Conservation (phyloP, 2,113 vertebrate genomes). For the Syngnathus floridae region DNA sequence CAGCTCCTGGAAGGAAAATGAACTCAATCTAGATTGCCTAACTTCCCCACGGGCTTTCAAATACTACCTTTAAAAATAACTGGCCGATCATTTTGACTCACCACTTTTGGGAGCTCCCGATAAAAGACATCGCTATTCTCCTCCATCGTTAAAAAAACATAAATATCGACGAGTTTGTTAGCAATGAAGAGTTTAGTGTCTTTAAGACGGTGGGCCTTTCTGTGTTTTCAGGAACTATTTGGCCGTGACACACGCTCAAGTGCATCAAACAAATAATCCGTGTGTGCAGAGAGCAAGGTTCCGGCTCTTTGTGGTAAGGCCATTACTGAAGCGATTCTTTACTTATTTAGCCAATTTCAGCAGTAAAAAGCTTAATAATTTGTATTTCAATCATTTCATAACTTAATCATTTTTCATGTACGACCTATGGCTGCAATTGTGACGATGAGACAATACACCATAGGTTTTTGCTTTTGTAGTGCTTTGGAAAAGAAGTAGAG, state of each 20-base stretch:
- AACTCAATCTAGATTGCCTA: background rate
- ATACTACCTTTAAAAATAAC: background rate
- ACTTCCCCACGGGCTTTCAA: background rate
- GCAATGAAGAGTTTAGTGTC: background rate
- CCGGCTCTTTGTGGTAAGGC: background rate
- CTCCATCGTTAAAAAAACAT: slow-evolving; percentile 46
- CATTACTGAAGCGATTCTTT: too few relatives aligned
- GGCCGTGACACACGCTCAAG: slow-evolving; percentile 26
- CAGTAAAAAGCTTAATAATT: too few relatives aligned
- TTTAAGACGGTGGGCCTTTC: background rate
- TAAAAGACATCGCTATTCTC: slow-evolving; percentile 54
- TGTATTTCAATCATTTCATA: too few relatives aligned
- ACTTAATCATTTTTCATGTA: too few relatives aligned
- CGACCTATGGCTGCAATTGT: too few relatives aligned
- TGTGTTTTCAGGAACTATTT: slow-evolving; percentile 58
- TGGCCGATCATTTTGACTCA: slow-evolving; percentile 31
- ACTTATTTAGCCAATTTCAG: too few relatives aligned
- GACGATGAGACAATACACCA: too few relatives aligned
- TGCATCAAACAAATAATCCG: slow-evolving; percentile 40
- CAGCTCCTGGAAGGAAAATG: slow-evolving; percentile 77
- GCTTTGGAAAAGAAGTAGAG: too few relatives aligned
- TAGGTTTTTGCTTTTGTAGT: too few relatives aligned
- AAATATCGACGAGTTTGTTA: background rate
- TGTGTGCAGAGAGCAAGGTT: background rate
- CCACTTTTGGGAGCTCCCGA: slow-evolving; percentile 70